phyloP scores from a whole-genome alignment of 1,140 invertebrate species.

The Ceratina australensis region DNA sequence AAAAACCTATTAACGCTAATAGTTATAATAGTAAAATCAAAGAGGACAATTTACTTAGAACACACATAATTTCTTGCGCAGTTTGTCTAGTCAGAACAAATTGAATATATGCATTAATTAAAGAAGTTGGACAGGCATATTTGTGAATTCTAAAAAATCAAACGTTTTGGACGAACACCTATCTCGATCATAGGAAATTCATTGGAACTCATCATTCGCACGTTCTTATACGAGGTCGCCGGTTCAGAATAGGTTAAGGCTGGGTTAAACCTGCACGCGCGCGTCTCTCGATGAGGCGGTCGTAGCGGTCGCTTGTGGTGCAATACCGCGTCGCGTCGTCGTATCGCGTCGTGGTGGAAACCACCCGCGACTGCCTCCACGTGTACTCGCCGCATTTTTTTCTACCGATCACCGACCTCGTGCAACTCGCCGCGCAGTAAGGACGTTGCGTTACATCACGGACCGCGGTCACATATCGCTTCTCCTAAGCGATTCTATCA shows the following conservation, averaged over 20 bases:
- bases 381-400: constrained; percentile 77
- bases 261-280: constrained; percentile 56
- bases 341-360: constrained; percentile 61
- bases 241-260: constrained; percentile 52
- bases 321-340: constrained; percentile 47
- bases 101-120: no score
- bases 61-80: no score
- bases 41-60: no score
- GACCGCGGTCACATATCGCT: constrained; percentile 23
- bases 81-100: no score
- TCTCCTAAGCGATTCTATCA: constrained; percentile 36
- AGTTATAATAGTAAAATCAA: no score
- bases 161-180: neutral
- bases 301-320: constrained; percentile 56
- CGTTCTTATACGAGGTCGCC: constrained; percentile 26
- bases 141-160: neutral
- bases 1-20: no score
- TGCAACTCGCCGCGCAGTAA: constrained; percentile 78
- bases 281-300: constrained; percentile 65
- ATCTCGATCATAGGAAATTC: neutral
- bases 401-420: constrained; percentile 79
- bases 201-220: constrained; percentile 21
- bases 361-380: constrained; percentile 74
- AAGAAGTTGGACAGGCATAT: neutral
- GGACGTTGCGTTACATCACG: constrained; percentile 78